These are phyloP conservation scores for Ctenodactylus gundi DNA, from an alignment of 2,113 vertebrate genomes.

Conservation along the genomic window DNA sequence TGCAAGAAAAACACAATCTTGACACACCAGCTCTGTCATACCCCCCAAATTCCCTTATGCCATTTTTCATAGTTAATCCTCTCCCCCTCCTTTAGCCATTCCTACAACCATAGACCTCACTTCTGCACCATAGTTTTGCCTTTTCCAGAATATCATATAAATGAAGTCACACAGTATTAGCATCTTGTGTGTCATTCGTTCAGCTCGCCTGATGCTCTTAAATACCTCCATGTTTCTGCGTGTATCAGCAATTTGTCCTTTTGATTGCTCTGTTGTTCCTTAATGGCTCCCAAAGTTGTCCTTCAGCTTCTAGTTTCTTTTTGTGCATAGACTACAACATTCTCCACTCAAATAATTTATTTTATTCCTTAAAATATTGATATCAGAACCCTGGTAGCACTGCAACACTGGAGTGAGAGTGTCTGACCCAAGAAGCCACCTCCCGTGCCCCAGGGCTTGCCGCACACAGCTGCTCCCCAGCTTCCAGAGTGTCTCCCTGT, in stretches of 20 bases:
- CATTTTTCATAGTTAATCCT: not conserved
- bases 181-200: not conserved
- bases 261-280: not conserved
- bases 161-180: not conserved
- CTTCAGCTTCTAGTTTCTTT: not conserved
- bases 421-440: rapidly evolving
- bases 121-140: not conserved
- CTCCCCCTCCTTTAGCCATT: rapidly evolving
- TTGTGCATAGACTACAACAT: not conserved
- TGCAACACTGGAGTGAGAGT: not conserved
- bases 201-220: not conserved
- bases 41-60: not conserved
- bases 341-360: not conserved
- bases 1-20: not conserved
- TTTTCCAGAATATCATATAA: not conserved
- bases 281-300: not conserved
- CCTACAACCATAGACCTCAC: not conserved
- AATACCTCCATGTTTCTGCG: not conserved
- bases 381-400: not conserved
- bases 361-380: not conserved
- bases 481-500: not conserved
- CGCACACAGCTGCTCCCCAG: not conserved
- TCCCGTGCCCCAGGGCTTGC: rapidly evolving
- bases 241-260: not conserved
- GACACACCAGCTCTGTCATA: not conserved